phyloP scores from a whole-genome alignment of 1,140 invertebrate genomes.

The Argopecten irradians region DNA sequence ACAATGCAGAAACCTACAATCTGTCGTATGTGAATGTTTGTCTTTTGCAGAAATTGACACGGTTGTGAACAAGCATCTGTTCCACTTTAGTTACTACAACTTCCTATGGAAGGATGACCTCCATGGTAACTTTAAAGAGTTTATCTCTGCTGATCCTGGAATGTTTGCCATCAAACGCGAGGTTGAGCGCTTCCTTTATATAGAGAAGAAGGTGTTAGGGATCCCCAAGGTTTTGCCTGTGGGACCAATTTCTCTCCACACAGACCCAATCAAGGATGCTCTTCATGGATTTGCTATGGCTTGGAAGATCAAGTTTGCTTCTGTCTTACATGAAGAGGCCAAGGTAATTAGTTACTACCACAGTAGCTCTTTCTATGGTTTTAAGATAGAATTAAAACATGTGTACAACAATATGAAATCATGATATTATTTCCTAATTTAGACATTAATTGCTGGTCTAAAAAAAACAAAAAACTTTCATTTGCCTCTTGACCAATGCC shows the following conservation, averaged over 20 bases:
- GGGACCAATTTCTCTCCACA: slow-evolving; percentile 72
- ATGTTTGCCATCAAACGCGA: slow-evolving; percentile 72
- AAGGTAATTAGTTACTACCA: slow-evolving; percentile 67
- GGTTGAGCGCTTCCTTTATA: slow-evolving; percentile 66
- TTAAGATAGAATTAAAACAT: no score
- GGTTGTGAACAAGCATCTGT: slow-evolving; percentile 71
- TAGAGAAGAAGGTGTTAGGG: slow-evolving; percentile 72
- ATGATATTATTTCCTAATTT: no score
- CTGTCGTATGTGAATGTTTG: not conserved
- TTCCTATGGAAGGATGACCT: slow-evolving; percentile 78
- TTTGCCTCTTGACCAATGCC: not conserved
- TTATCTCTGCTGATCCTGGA: slow-evolving; percentile 72
- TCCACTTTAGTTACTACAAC: slow-evolving; percentile 76
- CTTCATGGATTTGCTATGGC: slow-evolving; percentile 76
- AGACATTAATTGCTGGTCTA: no score
- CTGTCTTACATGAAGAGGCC: slow-evolving; percentile 75
- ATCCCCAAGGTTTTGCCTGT: slow-evolving; percentile 71
- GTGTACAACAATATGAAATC: no score
- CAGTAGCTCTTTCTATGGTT: no score
- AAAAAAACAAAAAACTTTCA: no score
- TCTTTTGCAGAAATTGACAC: slow-evolving; percentile 67
- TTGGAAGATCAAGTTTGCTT: slow-evolving; percentile 77
- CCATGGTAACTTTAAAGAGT: slow-evolving; percentile 75
- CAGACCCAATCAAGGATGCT: slow-evolving; percentile 75
- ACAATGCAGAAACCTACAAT: no score